Evolutionary conservation across 2,113 vertebrate genomes (phyloP), one percentile per base, ranked within the genome.

Genomic region (Oxygymnocypris stewartii): DNA sequence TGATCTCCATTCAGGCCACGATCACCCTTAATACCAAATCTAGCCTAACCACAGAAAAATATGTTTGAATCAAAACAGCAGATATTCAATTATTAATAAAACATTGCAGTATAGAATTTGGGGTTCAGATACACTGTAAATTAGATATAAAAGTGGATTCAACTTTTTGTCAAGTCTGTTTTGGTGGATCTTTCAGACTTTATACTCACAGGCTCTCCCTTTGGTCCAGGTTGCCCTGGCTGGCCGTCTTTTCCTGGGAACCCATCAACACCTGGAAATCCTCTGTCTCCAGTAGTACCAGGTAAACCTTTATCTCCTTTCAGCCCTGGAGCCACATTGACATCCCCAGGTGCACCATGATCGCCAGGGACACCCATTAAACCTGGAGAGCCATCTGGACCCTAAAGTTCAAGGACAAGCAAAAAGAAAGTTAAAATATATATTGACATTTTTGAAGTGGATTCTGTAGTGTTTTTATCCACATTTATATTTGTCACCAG

Each of bases 281-380:
- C 98, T 0, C 94, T 90, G 35, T 89, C 88, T 76, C 98, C 98
- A 85, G 95, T 85, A 10, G 42, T 65, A 79, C 98, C 98, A 40
- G 95, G 92, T 25, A 93, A 89, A 89, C 98, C 98, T 88, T 96
- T 97, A 35, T 97, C 96, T 0, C 98, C 98, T 92, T 99, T 99
- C 85, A 97, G 92, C 71, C 94, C 92, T 0, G 94, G 49, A 71
- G 96, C 95, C 0, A 96, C 89, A 74, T 89, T 93, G 88, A 98
- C 92, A 85, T 99, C 97, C 1, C 98, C 98, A 23, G 97, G 97
- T 65, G 96, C 97, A 82, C 98, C 98, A 84, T 97, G 94, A 86
- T 96, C 89, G 75, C 98, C 98, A 3, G 97, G 97, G 14, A 81
- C 88, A 75, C 98, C 98, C 2, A 91, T 95, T 79, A 97, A 91